Evolutionary conservation across 2,113 vertebrate genomes (phyloP).

Genomic region (Siniperca chuatsi): DNA sequence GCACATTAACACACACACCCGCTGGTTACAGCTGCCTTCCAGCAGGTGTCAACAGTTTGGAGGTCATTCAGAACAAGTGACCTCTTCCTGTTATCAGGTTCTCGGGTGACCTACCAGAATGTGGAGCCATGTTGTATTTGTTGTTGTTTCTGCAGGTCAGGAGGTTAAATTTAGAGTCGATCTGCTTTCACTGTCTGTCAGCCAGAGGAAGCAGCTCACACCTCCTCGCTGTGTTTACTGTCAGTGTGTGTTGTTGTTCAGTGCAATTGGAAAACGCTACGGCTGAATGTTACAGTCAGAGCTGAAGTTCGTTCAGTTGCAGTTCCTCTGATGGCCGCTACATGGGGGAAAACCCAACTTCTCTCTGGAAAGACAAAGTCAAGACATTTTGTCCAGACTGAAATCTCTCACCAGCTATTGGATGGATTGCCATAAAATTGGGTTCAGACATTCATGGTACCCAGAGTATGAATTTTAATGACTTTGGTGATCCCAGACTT

Average conservation of each 20-base stretch:
- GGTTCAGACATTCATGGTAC: not conserved
- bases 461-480: not conserved
- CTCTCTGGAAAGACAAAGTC: not conserved
- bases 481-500: not conserved
- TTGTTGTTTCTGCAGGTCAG: slow-evolving; percentile 20
- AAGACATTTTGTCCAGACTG: not conserved
- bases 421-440: not conserved
- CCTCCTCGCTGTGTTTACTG: not conserved
- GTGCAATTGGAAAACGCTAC: not conserved
- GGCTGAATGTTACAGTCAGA: not conserved
- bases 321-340: not conserved
- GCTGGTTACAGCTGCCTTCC: not conserved
- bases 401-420: not conserved
- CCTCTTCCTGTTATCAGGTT: slow-evolving; percentile 19
- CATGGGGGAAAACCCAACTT: not conserved
- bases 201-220: slow-evolving; percentile 12
- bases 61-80: slow-evolving; percentile 31
- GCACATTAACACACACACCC: slow-evolving; percentile 8
- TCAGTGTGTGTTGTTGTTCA: not conserved
- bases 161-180: slow-evolving; percentile 36
- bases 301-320: not conserved
- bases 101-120: slow-evolving; percentile 32
- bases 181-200: slow-evolving; percentile 3
- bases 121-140: not conserved
- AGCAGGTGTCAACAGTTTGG: slow-evolving; percentile 11